Base-by-base conservation (phyloP, 2,113 vertebrate species). In the Vireo altiloquus region DNA sequence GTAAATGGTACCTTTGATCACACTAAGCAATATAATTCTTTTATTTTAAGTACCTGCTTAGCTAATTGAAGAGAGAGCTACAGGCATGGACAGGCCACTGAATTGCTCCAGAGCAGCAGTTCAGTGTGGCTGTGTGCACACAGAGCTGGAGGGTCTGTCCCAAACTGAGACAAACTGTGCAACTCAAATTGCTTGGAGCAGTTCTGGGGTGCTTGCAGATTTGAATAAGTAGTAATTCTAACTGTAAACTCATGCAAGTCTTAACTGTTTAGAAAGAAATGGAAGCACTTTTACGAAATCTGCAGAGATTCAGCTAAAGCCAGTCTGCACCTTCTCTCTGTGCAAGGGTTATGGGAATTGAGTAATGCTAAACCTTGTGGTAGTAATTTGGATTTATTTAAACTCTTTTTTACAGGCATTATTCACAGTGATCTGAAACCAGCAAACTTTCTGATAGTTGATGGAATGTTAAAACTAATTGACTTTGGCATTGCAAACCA, bases 401-500 rank as follows among this genome's bases (percentile, higher is more conserved):
- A 70, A 40, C 11, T 72, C 25, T 74, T 72, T 85, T 97, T 66
- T 74, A 11, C 92, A 99, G 99, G 99, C n/a, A 99, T 99, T 57
- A 97, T 99, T 97, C 99, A 99, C 94, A 99, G 99, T 96, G 99
- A 99, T 93, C 95, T 99, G 95, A 99, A 99, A 96, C 99, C 99
- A 70, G 99, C 99, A 37, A 99, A 99, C 95, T 99, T 99, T 97
- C 97, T 99, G 64, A 99, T 99, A 64, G 99, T 99, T 94, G 99
- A 99, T 76, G 99, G 99, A 27, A 99, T 99, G 54, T 96, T 99
- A 76, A 99, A 99, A 92, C 90, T 99, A 69, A 99, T 99, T 64
- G 99, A 99, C 97, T 99, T 99, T 95, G 99, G 99, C 37, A 99
- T 99, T 70, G 99, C 99, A 91, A 99, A 99, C 94, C 98, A 98